Conservation (phyloP, 2,113 vertebrate genomes). For the Pyxicephalus adspersus region DNA sequence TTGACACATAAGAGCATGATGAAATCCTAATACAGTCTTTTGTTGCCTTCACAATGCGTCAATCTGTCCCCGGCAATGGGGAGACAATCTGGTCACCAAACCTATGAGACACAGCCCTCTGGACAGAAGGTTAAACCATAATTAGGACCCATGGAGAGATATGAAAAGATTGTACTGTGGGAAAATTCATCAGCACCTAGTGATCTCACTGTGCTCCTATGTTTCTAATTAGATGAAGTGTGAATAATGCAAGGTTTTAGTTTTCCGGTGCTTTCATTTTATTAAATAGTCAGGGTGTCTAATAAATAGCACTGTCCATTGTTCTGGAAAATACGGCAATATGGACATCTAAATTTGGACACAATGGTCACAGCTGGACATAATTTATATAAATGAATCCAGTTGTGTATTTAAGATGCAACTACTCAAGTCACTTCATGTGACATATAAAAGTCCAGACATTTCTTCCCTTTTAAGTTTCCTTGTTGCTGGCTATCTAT, state of each 20-base stretch:
- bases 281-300: background rate
- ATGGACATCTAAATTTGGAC: too few relatives aligned
- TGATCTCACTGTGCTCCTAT: background rate
- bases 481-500: too few relatives aligned
- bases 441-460: too few relatives aligned
- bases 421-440: too few relatives aligned
- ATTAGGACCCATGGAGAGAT: background rate
- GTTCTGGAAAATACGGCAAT: too few relatives aligned
- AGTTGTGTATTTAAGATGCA: too few relatives aligned
- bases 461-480: too few relatives aligned
- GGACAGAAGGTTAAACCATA: conserved; percentile 5
- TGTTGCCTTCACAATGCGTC: background rate
- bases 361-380: too few relatives aligned
- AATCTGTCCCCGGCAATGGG: background rate
- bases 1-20: too few relatives aligned
- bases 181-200: background rate
- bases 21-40: background rate
- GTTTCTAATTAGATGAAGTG: conserved; percentile 1
- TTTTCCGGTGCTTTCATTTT: background rate
- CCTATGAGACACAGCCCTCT: background rate
- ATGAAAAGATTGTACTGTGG: conserved; percentile 14
- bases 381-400: too few relatives aligned
- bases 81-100: background rate
- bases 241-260: background rate
- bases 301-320: too few relatives aligned